Conservation (phyloP, 2,797 vertebrate species). For the Sciaenops ocellatus region DNA sequence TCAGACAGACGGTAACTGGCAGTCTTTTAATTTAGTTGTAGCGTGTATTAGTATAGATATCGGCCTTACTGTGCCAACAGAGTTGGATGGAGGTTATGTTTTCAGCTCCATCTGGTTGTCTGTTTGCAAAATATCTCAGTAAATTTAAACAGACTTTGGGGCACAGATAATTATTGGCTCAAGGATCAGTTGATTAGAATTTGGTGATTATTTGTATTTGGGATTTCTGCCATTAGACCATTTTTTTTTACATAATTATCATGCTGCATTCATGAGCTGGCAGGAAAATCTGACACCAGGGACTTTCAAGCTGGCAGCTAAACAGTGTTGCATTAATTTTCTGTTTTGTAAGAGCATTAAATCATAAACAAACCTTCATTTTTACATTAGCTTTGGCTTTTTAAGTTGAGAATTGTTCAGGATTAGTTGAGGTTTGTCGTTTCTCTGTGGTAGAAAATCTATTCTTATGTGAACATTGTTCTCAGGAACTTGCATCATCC, state of each 20-base stretch:
- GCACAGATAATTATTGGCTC: constrained; percentile 45
- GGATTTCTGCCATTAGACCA: constrained; percentile 35
- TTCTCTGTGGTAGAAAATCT: neutral
- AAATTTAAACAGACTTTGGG: constrained; percentile 37
- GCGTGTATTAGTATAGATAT: constrained; percentile 37
- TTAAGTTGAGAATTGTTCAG: neutral
- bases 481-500: neutral
- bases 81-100: constrained; percentile 58
- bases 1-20: constrained; percentile 2
- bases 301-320: constrained; percentile 29
- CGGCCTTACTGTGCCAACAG: constrained; percentile 29
- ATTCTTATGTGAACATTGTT: neutral
- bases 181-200: constrained; percentile 42
- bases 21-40: constrained; percentile 40
- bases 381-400: neutral
- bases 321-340: neutral
- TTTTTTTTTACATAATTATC: constrained; percentile 13
- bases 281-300: constrained; percentile 34
- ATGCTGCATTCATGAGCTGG: constrained; percentile 22
- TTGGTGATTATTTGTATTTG: constrained; percentile 33
- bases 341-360: constrained; percentile 16
- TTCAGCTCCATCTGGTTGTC: constrained; percentile 60
- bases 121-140: constrained; percentile 61
- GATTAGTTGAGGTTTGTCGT: neutral
- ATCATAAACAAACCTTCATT: constrained; percentile 18